phyloP scores from a whole-genome alignment of 2,797 vertebrate species.

The Gymnothorax javanicus region DNA sequence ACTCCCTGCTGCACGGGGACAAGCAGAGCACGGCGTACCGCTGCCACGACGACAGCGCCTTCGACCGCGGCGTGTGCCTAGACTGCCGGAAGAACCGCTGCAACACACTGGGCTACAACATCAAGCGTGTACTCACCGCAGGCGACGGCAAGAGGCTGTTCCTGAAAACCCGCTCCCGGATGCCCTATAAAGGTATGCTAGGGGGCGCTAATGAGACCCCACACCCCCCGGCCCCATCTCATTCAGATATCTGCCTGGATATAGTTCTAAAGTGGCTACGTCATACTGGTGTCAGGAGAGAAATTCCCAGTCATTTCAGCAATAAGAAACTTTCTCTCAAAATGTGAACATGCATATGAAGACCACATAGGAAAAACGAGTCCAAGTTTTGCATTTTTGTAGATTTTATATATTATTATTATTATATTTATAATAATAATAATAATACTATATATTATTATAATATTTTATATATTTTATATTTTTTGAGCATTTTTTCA shows the following conservation, averaged over 20 bases:
- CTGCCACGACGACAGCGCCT: slow-evolving; percentile 81
- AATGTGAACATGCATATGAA: too few relatives aligned
- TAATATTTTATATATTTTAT: too few relatives aligned
- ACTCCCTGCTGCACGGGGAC: slow-evolving; percentile 82
- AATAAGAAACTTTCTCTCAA: too few relatives aligned
- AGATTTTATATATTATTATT: too few relatives aligned
- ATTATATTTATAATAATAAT: too few relatives aligned
- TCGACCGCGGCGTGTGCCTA: slow-evolving; percentile 86
- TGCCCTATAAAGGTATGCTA: slow-evolving; percentile 87
- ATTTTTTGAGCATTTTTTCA: too few relatives aligned
- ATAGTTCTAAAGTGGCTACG: too few relatives aligned
- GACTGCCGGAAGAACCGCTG: slow-evolving; percentile 85
- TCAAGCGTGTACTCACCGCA: slow-evolving; percentile 65
- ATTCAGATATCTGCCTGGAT: background rate
- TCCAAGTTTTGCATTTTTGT: too few relatives aligned
- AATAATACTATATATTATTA: too few relatives aligned
- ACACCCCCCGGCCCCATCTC: background rate
- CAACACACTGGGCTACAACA: slow-evolving; percentile 86
- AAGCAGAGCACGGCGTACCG: slow-evolving; percentile 84
- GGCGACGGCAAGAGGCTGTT: slow-evolving; percentile 77
- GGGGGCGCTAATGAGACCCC: background rate
- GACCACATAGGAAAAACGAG: too few relatives aligned
- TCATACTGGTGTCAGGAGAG: too few relatives aligned
- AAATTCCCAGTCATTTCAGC: too few relatives aligned
- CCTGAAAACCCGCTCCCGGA: slow-evolving; percentile 78